Conservation (phyloP, 2,888 invertebrate species). For the Mimumesa dahlbomi region DNA sequence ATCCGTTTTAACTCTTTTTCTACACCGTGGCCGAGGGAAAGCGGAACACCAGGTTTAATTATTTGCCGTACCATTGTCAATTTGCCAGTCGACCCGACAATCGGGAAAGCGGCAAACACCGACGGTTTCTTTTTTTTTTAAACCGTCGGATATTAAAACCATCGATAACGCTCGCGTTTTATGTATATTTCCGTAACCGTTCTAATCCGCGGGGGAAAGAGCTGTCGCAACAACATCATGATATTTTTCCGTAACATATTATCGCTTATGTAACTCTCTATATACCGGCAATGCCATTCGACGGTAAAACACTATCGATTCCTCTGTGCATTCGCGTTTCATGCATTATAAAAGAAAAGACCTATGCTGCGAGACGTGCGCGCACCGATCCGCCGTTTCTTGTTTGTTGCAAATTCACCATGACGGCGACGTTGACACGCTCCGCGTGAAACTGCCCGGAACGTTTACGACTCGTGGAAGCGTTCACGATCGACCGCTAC, state of each 20-base stretch:
- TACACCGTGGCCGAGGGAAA: constrained; percentile 1
- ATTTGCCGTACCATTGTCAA: constrained; percentile 39
- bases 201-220: too few relatives aligned
- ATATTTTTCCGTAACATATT: too few relatives aligned
- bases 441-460: constrained; percentile 43
- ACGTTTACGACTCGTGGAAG: constrained; percentile 50
- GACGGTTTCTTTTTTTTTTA: constrained; percentile 31
- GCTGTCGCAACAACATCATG: too few relatives aligned
- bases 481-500: constrained; percentile 39
- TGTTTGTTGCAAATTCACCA: constrained; percentile 39
- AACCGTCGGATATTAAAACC: constrained; percentile 4
- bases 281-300: background rate
- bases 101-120: constrained; percentile 25
- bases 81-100: constrained; percentile 26
- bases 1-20: constrained; percentile 35
- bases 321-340: background rate
- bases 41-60: constrained; percentile 45
- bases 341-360: constrained; percentile 27
- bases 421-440: constrained; percentile 41
- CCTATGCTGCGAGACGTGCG: background rate
- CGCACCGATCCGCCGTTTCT: constrained; percentile 10
- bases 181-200: too few relatives aligned
- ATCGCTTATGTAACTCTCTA: background rate
- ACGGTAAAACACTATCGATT: background rate
- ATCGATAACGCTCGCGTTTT: constrained; percentile 2